Evolutionary conservation across 1,140 invertebrate genomes (phyloP).

Genomic region (Cydia pomonella): DNA sequence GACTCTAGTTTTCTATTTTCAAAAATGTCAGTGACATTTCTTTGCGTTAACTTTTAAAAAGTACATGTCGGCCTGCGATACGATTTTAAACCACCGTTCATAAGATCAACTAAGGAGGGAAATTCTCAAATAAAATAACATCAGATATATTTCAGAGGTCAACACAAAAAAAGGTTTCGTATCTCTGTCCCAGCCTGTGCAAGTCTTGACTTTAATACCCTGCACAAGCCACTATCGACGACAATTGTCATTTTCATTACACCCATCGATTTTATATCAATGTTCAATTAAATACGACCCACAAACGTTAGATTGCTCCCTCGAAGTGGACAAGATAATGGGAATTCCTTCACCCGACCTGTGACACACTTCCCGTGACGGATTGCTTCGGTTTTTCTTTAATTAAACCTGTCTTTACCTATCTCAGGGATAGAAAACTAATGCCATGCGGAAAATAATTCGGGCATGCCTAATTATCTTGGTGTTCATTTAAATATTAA

Average conservation of each 20-base stretch:
- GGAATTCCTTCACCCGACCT: conserved; percentile 26
- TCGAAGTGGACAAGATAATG: conserved; percentile 22
- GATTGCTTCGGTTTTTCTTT: conserved; percentile 28
- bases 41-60: no score
- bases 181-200: no score
- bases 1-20: no score
- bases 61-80: no score
- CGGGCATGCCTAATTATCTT: not conserved
- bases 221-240: no score
- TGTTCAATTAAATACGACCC: conserved; percentile 5
- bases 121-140: no score
- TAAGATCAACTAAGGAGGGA: no score
- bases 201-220: no score
- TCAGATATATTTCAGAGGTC: no score
- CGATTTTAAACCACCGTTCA: no score
- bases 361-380: conserved; percentile 24
- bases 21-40: no score
- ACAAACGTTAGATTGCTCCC: conserved; percentile 11
- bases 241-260: not conserved
- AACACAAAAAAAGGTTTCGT: no score
- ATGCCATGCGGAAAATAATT: not conserved
- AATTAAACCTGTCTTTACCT: conserved; percentile 18
- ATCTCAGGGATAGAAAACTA: not conserved
- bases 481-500: not conserved
- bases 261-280: not conserved